Percentiles rank a stretch among this genome's conserved stretches.
Evolutionary conservation across 2,113 vertebrate species (phyloP).

Genomic region (Amazona vittata): DNA sequence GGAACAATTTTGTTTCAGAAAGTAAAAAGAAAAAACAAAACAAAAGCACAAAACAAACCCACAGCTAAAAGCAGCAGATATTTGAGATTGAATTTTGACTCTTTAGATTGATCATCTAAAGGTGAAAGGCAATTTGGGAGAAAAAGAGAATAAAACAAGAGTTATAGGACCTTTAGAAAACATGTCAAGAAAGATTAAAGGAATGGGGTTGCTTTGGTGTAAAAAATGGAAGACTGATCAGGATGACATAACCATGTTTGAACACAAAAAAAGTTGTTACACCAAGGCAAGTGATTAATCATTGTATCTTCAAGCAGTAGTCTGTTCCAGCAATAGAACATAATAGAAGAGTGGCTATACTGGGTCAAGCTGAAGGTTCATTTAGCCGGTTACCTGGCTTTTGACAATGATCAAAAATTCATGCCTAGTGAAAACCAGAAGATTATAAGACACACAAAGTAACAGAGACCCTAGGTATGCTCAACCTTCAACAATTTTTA

Average conservation of each 20-base stretch:
- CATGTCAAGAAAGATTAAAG: not conserved
- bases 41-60: not conserved
- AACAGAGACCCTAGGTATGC: not conserved
- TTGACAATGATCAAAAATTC: not conserved
- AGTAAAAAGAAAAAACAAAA: not conserved
- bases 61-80: not conserved
- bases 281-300: not conserved
- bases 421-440: not conserved
- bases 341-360: not conserved
- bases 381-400: not conserved
- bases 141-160: not conserved
- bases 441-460: not conserved
- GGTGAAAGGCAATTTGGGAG: not conserved
- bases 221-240: not conserved
- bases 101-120: not conserved
- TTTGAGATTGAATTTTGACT: not conserved
- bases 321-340: not conserved
- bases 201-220: not conserved
- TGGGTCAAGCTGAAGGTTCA: not conserved
- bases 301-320: not conserved
- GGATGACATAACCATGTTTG: not conserved
- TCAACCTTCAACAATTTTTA: not conserved
- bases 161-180: not conserved
- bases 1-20: not conserved
- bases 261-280: not conserved